These are phyloP conservation scores for Apostichopus japonicus DNA, from an alignment of 35 echinoderm and acorn worm genomes.

Conservation along the genomic window DNA sequence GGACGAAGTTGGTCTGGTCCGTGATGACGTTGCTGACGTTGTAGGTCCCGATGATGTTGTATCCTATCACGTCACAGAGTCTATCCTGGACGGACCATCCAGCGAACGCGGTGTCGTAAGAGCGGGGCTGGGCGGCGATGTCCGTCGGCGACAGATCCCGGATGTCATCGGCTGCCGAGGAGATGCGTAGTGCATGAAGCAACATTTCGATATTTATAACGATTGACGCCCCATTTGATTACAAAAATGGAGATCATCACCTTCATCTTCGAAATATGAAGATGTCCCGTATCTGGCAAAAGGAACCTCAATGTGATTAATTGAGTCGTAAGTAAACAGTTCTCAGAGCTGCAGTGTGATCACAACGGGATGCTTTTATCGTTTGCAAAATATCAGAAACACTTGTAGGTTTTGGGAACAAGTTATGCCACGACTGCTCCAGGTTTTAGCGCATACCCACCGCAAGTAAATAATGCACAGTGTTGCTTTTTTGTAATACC, in stretches of 20 bases:
- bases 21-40: background rate
- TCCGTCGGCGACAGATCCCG: constrained; percentile 50
- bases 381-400: too few species aligned
- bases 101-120: background rate
- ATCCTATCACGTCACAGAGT: constrained; percentile 70
- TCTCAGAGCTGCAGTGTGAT: too few species aligned
- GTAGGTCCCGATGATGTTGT: constrained; percentile 42
- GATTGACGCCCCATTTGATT: too few species aligned
- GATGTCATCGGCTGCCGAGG: background rate
- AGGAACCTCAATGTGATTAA: too few species aligned
- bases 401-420: too few species aligned
- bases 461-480: too few species aligned
- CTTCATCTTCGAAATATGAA: background rate
- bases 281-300: too few species aligned
- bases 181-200: background rate
- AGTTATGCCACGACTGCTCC: too few species aligned
- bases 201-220: background rate
- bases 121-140: constrained; percentile 5
- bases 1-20: background rate
- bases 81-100: background rate
- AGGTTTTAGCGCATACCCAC: too few species aligned
- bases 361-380: too few species aligned
- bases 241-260: background rate
- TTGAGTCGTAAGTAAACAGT: too few species aligned
- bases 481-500: too few species aligned